phyloP scores from a whole-genome alignment of 2,797 vertebrate species.

The Falco concolor region DNA sequence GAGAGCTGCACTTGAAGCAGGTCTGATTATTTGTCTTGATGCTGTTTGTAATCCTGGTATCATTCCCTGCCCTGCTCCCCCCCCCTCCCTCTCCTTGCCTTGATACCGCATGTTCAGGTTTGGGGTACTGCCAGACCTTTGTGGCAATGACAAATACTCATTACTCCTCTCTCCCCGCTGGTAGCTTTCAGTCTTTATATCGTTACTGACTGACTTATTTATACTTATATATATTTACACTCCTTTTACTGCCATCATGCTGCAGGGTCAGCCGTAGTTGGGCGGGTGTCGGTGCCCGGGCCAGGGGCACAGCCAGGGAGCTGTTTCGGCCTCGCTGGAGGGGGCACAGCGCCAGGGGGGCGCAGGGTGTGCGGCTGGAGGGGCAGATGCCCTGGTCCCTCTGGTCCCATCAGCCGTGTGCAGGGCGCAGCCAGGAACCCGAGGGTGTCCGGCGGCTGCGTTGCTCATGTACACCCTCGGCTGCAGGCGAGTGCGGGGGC shows the following conservation, averaged over 20 bases:
- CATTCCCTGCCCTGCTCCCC: not conserved
- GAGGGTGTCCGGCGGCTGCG: not conserved
- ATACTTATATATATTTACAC: not conserved
- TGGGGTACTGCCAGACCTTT: not conserved
- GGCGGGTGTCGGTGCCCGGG: accelerated
- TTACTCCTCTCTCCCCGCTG: not conserved
- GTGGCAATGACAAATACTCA: not conserved
- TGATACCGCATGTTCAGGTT: not conserved
- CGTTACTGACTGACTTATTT: not conserved
- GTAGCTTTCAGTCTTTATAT: not conserved
- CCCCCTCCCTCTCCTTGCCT: not conserved
- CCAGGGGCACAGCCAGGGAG: not conserved
- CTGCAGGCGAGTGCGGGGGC: accelerated
- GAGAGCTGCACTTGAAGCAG: constrained; percentile 5
- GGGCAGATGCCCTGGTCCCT: not conserved
- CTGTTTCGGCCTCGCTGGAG: not conserved
- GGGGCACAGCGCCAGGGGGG: not conserved
- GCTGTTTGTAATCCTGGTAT: not conserved
- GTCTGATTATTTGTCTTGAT: not conserved
- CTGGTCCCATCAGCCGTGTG: not conserved
- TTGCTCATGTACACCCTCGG: not conserved
- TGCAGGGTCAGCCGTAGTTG: not conserved
- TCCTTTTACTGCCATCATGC: not conserved
- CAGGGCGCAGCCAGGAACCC: not conserved
- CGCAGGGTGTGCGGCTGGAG: not conserved